Evolutionary conservation across 2,888 invertebrate genomes (phyloP).

Genomic region (Augiades crinisus): DNA sequence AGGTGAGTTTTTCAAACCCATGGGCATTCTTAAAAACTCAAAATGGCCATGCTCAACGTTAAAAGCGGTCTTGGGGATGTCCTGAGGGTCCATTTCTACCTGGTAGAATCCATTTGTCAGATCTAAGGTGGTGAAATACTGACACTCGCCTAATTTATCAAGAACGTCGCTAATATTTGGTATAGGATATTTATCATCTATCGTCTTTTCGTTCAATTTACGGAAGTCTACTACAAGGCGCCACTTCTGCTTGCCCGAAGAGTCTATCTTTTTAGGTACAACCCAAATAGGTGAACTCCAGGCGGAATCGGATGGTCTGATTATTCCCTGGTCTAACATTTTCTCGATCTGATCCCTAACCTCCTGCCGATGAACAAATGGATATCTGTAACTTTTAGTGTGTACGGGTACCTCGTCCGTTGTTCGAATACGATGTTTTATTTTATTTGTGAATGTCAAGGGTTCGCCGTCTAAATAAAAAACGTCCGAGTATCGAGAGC

Average conservation of each 20-base stretch:
- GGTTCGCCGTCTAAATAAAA: constrained; percentile 21
- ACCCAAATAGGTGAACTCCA: constrained; percentile 29
- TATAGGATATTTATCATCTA: constrained; percentile 29
- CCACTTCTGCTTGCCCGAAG: constrained; percentile 27
- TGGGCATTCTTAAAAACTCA: constrained; percentile 33
- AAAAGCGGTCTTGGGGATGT: constrained; percentile 31
- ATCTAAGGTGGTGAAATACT: constrained; percentile 33
- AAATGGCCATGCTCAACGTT: constrained; percentile 33
- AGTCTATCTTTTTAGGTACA: constrained; percentile 25
- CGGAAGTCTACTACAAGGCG: constrained; percentile 35
- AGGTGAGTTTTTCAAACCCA: constrained; percentile 36
- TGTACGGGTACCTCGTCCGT: constrained; percentile 25
- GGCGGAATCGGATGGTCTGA: constrained; percentile 27
- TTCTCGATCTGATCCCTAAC: constrained; percentile 25
- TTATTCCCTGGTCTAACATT: constrained; percentile 28
- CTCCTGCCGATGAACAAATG: constrained; percentile 24
- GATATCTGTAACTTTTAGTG: constrained; percentile 28
- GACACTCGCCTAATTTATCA: constrained; percentile 30
- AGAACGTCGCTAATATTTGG: constrained; percentile 31
- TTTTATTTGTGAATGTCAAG: constrained; percentile 17
- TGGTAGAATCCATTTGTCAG: constrained; percentile 32
- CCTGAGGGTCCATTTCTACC: constrained; percentile 30
- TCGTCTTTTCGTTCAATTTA: constrained; percentile 31
- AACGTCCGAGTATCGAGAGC: constrained; percentile 16
- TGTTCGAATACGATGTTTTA: constrained; percentile 23